A percentile compares a stretch with the other conserved stretches of the same genome.
phyloP scores from a whole-genome alignment of 2,888 invertebrate genomes.

The Drosophila limbata region DNA sequence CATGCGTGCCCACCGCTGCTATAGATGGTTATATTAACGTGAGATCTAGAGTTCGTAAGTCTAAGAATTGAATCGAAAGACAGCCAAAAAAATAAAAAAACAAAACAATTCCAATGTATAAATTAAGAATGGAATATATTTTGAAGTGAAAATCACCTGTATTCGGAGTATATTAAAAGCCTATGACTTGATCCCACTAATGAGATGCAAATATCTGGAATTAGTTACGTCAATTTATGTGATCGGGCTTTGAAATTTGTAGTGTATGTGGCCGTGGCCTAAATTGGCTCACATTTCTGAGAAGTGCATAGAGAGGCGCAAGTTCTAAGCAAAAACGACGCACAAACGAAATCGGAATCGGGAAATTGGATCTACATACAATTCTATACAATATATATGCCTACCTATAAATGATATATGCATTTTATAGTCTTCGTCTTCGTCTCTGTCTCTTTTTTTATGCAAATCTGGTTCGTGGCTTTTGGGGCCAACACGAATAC shows the following conservation, averaged over 20 bases:
- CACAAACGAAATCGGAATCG: not conserved
- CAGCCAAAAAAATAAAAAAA: no score
- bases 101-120: not conserved
- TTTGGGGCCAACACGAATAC: slow-evolving; percentile 22
- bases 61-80: not conserved
- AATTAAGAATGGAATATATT: not conserved
- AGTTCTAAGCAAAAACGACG: slow-evolving; percentile 29
- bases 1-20: no score
- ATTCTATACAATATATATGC: not conserved
- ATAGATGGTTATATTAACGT: no score
- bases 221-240: slow-evolving; percentile 19
- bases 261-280: slow-evolving; percentile 32
- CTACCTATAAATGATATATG: not conserved
- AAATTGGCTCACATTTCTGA: slow-evolving; percentile 11
- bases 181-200: slow-evolving; percentile 22
- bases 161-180: slow-evolving; percentile 8
- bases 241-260: slow-evolving; percentile 19
- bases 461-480: slow-evolving; percentile 33
- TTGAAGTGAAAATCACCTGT: not conserved
- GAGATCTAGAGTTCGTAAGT: not conserved
- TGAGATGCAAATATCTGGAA: slow-evolving; percentile 46
- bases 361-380: slow-evolving; percentile 6
- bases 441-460: slow-evolving; percentile 16
- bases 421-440: not conserved
- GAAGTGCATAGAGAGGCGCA: not conserved